These are phyloP conservation scores for Noctuana brunneofusca DNA, from an alignment of 2,888 invertebrate genomes.

Conservation along the genomic window DNA sequence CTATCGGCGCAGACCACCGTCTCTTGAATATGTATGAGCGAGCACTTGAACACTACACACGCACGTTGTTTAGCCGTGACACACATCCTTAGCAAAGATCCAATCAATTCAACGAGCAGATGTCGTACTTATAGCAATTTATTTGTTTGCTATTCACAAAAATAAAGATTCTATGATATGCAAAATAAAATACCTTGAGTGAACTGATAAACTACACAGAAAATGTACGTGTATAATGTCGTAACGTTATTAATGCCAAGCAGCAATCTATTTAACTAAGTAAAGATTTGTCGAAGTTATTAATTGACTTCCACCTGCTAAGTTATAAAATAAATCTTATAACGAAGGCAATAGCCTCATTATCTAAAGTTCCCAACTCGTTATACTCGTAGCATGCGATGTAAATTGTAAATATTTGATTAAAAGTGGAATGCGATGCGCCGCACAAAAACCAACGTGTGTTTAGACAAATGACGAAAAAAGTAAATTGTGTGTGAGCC, in stretches of 20 bases:
- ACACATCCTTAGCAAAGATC: conserved; percentile 61
- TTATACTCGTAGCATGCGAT: conserved; percentile 43
- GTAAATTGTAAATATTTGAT: conserved; percentile 65
- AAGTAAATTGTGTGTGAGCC: conserved; percentile 50
- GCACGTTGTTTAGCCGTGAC: conserved; percentile 70
- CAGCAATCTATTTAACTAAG: background rate
- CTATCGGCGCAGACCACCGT: conserved; percentile 58
- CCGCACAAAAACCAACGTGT: conserved; percentile 46
- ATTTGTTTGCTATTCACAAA: conserved; percentile 19
- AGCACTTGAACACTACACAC: conserved; percentile 59
- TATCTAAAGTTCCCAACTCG: conserved; percentile 34
- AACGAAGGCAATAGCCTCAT: conserved; percentile 56
- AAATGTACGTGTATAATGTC: background rate
- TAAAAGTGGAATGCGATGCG: conserved; percentile 54
- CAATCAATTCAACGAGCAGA: conserved; percentile 46
- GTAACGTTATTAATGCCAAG: background rate
- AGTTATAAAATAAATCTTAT: background rate
- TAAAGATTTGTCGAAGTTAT: background rate
- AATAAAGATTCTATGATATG: background rate
- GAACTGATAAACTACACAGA: background rate
- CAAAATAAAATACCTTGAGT: background rate
- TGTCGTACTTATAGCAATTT: conserved; percentile 32
- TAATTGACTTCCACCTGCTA: background rate
- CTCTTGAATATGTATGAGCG: conserved; percentile 75
- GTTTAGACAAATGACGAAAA: conserved; percentile 49